Evolutionary conservation across 1,140 invertebrate genomes (phyloP).

Genomic region (Drosophila lini): DNA sequence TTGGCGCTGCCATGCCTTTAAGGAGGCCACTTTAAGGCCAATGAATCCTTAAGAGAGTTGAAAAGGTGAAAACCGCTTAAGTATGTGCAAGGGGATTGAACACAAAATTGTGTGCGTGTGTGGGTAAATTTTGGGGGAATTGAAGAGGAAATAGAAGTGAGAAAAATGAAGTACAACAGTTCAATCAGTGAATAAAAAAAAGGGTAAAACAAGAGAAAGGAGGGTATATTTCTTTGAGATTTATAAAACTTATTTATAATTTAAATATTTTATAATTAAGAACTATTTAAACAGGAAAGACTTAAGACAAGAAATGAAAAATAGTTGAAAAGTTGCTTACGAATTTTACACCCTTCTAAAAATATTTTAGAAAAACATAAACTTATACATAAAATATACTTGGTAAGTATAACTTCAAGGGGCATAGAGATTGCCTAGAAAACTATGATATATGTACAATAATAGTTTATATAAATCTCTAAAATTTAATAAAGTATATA

Average conservation of each 20-base stretch:
- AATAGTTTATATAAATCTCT: too few species aligned
- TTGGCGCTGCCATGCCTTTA: slow-evolving; percentile 30
- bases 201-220: too few species aligned
- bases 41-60: slow-evolving; percentile 21
- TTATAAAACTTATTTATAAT: background rate
- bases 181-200: background rate
- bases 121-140: background rate
- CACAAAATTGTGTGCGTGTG: background rate
- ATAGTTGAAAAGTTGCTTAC: too few species aligned
- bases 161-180: background rate
- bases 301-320: too few species aligned
- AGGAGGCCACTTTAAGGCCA: slow-evolving; percentile 30
- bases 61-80: slow-evolving; percentile 11
- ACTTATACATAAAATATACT: too few species aligned
- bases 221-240: background rate
- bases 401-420: too few species aligned
- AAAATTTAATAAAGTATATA: too few species aligned
- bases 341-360: too few species aligned
- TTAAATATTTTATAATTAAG: background rate
- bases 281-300: too few species aligned
- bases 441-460: too few species aligned
- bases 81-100: slow-evolving; percentile 24
- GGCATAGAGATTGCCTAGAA: too few species aligned
- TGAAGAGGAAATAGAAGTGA: slow-evolving; percentile 1
- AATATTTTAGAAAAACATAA: too few species aligned